These are phyloP conservation scores for Apoda limacodes DNA, from an alignment of 2,888 invertebrate genomes.

Conservation along the genomic window DNA sequence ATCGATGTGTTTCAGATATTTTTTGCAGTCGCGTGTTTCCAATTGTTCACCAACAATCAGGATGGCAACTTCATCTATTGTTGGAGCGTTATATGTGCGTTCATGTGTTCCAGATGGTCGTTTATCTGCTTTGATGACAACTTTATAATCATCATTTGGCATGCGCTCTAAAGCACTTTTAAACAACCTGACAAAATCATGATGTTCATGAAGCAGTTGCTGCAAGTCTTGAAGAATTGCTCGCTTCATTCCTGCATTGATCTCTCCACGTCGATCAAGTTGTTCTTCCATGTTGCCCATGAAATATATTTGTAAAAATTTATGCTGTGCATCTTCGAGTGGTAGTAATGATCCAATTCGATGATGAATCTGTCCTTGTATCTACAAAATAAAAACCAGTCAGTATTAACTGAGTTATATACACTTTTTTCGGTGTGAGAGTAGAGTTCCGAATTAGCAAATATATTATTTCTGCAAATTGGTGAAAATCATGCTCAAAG, in stretches of 20 bases:
- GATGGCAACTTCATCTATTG: constrained; percentile 25
- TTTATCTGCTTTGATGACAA: too few species aligned
- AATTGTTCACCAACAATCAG: constrained; percentile 23
- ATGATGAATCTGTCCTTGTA: constrained; percentile 23
- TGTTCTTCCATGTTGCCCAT: constrained; percentile 24
- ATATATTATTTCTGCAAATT: constrained; percentile 3
- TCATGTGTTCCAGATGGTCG: constrained; percentile 22
- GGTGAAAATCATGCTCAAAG: too few species aligned
- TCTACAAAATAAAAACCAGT: constrained; percentile 17
- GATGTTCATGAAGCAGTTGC: too few species aligned
- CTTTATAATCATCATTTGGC: constrained; percentile 26
- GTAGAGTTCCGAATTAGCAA: constrained; percentile 4
- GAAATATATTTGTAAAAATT: too few species aligned
- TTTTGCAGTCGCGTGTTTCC: too few species aligned
- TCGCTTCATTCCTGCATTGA: constrained; percentile 21
- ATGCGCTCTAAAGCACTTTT: constrained; percentile 24
- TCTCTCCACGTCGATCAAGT: constrained; percentile 24
- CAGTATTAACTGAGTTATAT: too few species aligned
- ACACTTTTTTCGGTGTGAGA: constrained; percentile 6
- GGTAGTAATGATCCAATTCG: too few species aligned
- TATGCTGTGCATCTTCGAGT: constrained; percentile 22
- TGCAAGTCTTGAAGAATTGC: constrained; percentile 25
- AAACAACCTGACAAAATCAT: too few species aligned
- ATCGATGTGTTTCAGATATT: constrained; percentile 11
- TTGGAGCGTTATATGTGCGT: constrained; percentile 22